Conservation (phyloP, 2,888 invertebrate genomes). For the Gymnocheta viridis region DNA sequence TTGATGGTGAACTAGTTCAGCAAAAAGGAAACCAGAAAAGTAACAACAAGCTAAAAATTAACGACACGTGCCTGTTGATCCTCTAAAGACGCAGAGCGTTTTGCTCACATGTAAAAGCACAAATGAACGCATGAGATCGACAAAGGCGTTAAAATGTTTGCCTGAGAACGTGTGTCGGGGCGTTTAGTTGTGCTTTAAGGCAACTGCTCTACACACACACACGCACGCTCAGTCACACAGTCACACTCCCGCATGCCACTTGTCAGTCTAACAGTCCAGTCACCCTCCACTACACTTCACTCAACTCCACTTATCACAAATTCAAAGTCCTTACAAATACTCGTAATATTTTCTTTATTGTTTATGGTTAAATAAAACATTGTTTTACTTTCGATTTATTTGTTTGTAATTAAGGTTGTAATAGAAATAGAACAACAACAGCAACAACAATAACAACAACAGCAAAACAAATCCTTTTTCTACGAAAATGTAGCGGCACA, state of each 20-base stretch:
- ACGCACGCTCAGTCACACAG: neutral
- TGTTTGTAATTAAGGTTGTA: conserved; percentile 80
- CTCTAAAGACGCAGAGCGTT: conserved; percentile 57
- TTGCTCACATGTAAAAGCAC: conserved; percentile 27
- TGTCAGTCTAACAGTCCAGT: conserved; percentile 66
- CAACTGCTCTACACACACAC: conserved; percentile 21
- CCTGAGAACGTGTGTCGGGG: conserved; percentile 52
- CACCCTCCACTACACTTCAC: conserved; percentile 22
- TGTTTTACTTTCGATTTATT: conserved; percentile 75
- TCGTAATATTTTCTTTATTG: conserved; percentile 54
- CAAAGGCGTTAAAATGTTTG: conserved; percentile 64
- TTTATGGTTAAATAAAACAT: conserved; percentile 62
- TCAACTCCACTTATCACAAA: conserved; percentile 39
- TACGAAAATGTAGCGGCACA: conserved; percentile 47
- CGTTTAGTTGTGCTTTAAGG: conserved; percentile 66
- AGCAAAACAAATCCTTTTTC: conserved; percentile 33
- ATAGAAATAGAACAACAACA: conserved; percentile 48
- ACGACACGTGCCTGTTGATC: conserved; percentile 75
- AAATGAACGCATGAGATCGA: conserved; percentile 61
- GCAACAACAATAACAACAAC: conserved; percentile 17
- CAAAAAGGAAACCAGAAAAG: conserved; percentile 34
- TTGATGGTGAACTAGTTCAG: conserved; percentile 65
- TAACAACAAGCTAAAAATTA: conserved; percentile 66
- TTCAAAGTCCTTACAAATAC: conserved; percentile 47
- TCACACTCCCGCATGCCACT: conserved; percentile 70